A percentile compares a stretch with the other conserved stretches of the same genome.
Conservation (phyloP, 1,140 invertebrate species). For the Drosophila mayri region DNA sequence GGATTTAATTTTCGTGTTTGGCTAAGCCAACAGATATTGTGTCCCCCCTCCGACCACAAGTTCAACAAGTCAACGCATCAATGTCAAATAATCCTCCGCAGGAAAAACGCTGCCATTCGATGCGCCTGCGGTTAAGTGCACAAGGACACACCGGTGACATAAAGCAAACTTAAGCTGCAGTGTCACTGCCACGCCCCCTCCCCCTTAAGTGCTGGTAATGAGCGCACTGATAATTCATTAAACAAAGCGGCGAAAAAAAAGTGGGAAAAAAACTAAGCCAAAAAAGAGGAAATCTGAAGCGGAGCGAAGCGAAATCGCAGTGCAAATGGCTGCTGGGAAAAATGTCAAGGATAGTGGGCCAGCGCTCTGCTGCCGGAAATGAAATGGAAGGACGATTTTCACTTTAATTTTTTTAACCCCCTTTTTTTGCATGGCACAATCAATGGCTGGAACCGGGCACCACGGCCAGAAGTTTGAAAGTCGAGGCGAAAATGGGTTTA, state of each 20-base stretch:
- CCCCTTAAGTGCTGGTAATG: constrained; percentile 59
- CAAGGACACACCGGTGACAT: constrained; percentile 53
- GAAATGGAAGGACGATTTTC: constrained; percentile 25
- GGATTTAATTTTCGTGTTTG: constrained; percentile 35
- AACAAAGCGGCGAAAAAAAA: constrained; percentile 50
- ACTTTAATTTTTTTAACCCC: constrained; percentile 7
- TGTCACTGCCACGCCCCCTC: constrained; percentile 50
- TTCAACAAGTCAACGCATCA: constrained; percentile 63
- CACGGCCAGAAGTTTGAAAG: constrained; percentile 4
- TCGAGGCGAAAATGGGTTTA: constrained; percentile 6
- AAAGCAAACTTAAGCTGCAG: constrained; percentile 47
- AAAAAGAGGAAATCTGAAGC: constrained; percentile 36
- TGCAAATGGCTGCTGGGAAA: constrained; percentile 53
- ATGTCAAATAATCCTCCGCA: constrained; percentile 42
- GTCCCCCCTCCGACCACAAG: constrained; percentile 16
- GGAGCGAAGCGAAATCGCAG: constrained; percentile 30
- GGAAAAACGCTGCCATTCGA: constrained; percentile 12
- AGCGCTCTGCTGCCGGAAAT: constrained; percentile 41
- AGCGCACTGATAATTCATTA: constrained; percentile 70
- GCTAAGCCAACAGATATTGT: constrained; percentile 30
- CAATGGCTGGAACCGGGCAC: neutral
- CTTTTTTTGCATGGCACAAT: neutral
- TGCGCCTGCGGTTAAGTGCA: constrained; percentile 45
- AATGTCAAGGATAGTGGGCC: constrained; percentile 73
- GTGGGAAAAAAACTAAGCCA: neutral